Evolutionary conservation across 1,140 invertebrate genomes (phyloP), one percentile per base, ranked within the genome.

Genomic region (Listronotus oregonensis): DNA sequence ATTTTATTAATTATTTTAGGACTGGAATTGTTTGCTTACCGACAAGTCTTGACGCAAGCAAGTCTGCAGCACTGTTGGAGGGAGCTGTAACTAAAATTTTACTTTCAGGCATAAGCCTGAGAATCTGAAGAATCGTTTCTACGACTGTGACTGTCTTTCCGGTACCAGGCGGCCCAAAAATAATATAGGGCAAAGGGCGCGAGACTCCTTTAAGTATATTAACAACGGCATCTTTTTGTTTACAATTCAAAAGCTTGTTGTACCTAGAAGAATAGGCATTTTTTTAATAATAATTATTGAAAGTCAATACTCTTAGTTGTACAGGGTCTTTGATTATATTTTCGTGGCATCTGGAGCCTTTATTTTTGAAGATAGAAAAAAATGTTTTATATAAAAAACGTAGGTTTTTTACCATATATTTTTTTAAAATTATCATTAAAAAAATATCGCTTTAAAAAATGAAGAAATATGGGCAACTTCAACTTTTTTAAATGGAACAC

Each of bases 131-230:
- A 72, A 92, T 86, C 8, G 85, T 80, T 78, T 93, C 91, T 6
- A 92, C 85, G n/a, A 93, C 69, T 5, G 90, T 92, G 0, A 90
- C 82, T 17, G 90, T 92, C 80, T 93, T 93, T 0, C 91, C 91
- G 1, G 90, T 92, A 40, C 90, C 91, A 39, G 91, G 91, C 32
- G 91, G 90, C 3, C 91, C 91, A 79, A 90, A 91, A 34, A 94
- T 79, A 46, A 94, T 83, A 64, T 91, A 93, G 0, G 91, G 90
- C 6, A 86, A 78, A 3, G 89, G 88, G 14, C 84, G 75, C 10
- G 82, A 80, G 7, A 80, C 76, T 39, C 82, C 83, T 34, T 78
- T 64, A 0, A 90, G 70, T 52, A 92, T 88, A 67, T 89, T 84
- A 44, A 79, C 70, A 0, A 92, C 85, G 5, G 90, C 90, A 69